A percentile compares a stretch with the other conserved stretches of the same genome.
phyloP scores from a whole-genome alignment of 2,888 invertebrate species.

The Thereva unica region DNA sequence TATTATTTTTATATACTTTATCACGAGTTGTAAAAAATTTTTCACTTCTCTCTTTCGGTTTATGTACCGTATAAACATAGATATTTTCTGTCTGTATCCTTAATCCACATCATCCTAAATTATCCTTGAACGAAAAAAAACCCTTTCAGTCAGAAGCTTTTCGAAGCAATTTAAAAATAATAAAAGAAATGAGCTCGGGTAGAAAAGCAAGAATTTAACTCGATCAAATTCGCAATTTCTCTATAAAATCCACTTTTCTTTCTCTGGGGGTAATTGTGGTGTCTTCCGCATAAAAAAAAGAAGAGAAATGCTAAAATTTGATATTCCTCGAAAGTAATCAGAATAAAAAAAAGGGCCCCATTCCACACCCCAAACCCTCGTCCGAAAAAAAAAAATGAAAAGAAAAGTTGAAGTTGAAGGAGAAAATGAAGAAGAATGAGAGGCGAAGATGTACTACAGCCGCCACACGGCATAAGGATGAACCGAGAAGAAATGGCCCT shows the following conservation, averaged over 20 bases:
- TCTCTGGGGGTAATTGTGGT: not conserved
- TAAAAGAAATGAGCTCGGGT: slow-evolving; percentile 17
- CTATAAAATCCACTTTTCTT: not conserved
- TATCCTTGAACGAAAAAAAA: slow-evolving; percentile 7
- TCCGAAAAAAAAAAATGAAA: too few relatives aligned
- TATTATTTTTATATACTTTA: too few relatives aligned
- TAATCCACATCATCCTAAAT: slow-evolving; percentile 30
- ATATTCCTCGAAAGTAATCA: slow-evolving; percentile 36
- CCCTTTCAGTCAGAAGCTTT: slow-evolving; percentile 31
- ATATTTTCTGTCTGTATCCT: not conserved
- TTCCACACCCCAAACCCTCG: too few relatives aligned
- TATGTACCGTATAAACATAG: too few relatives aligned
- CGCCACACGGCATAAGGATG: too few relatives aligned
- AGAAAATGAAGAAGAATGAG: too few relatives aligned
- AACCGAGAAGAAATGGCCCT: too few relatives aligned
- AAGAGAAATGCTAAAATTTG: slow-evolving; percentile 30
- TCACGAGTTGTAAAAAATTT: too few relatives aligned
- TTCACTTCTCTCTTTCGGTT: too few relatives aligned
- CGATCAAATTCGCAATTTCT: slow-evolving; percentile 29
- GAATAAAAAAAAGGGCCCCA: slow-evolving; percentile 28
- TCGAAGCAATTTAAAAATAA: slow-evolving; percentile 33
- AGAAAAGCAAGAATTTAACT: slow-evolving; percentile 12
- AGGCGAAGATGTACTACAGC: too few relatives aligned
- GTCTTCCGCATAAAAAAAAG: slow-evolving; percentile 18
- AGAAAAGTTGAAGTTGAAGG: too few relatives aligned